Evolutionary conservation across 2,113 vertebrate species (phyloP), one percentile per base, ranked within the genome.

Genomic region (Corythornis madagascariensis): DNA sequence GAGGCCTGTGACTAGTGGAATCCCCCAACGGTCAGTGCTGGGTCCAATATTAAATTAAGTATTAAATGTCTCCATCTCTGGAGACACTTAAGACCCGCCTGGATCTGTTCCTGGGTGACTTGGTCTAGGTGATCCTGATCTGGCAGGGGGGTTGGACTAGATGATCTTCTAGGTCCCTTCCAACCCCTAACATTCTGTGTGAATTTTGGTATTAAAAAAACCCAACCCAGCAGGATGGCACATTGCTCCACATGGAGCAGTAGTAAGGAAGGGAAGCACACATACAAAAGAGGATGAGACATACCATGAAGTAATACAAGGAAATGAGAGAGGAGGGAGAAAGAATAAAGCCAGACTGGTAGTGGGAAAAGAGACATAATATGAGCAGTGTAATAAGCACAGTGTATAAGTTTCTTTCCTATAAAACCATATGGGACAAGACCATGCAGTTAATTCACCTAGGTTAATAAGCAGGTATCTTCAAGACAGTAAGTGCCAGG

Each of bases 361-460:
- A 63, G 33, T 61, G 29, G 24, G 63, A 88, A 10, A 77, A 88
- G 3, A 70, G 43, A 79, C 13, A 13, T 89, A 91, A 83, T 69
- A 59, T 0, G 72, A 29, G 25, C 72, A 75, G 10, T 65, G 33
- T 24, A 67, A 70, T 29, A 83, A 88, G 26, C 6, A 2, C 84
- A 69, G 47, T 11, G 21, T 28, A 28, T 29, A 18, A 40, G 29
- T 38, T 93, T 88, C 47, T 89, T 87, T 80, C 75, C 60, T 80
- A 66, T 42, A 72, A 92, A 92, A 48, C 16, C 42, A 5, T 4
- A 70, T 2, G 11, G 63, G 47, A 93, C 66, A 76, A 85, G 86
- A 82, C 25, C 50, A 75, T 16, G 24, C 60, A 94, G 81, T 59
- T 88, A 80, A 89, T 93, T 85, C 47, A 85, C n/a, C 31, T 66